These are phyloP conservation scores for Orussus abietinus DNA, from an alignment of 1,140 invertebrate genomes.

Conservation along the genomic window DNA sequence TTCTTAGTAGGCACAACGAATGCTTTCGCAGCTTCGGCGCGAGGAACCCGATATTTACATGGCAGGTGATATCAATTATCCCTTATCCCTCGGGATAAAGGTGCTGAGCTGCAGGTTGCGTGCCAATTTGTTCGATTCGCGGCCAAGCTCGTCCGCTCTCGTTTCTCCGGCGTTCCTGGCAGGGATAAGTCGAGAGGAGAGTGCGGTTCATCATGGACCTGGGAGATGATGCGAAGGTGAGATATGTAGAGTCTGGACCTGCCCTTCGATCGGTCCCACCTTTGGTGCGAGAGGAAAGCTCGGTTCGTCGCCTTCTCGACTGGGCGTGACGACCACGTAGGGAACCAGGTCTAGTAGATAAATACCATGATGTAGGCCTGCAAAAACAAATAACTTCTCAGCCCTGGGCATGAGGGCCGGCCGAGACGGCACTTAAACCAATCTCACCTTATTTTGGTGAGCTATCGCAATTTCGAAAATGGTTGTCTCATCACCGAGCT, in stretches of 20 bases:
- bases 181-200: too few relatives aligned
- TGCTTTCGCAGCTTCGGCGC: slow-evolving; percentile 19
- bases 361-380: slow-evolving; percentile 37
- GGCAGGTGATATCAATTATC: slow-evolving; percentile 54
- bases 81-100: slow-evolving; percentile 36
- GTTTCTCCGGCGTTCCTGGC: too few relatives aligned
- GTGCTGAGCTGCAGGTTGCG: slow-evolving; percentile 24
- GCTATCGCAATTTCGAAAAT: slow-evolving; percentile 52
- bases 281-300: too few relatives aligned
- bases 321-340: slow-evolving; percentile 29
- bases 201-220: too few relatives aligned
- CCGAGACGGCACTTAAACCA: slow-evolving; percentile 18
- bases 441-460: slow-evolving; percentile 40
- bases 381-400: slow-evolving; percentile 51
- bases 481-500: slow-evolving; percentile 49
- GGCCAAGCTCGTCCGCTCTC: slow-evolving; percentile 11
- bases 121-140: slow-evolving; percentile 43
- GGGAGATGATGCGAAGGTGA: too few relatives aligned
- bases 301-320: too few relatives aligned
- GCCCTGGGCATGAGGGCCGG: slow-evolving; percentile 19
- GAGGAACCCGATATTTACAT: slow-evolving; percentile 46
- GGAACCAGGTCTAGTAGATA: too few relatives aligned
- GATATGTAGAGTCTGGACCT: too few relatives aligned
- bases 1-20: slow-evolving; percentile 22
- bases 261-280: too few relatives aligned